A percentile compares a stretch with the other conserved stretches of the same genome.
Conservation (phyloP, 2,113 vertebrate genomes). For the Cyanistes caeruleus region DNA sequence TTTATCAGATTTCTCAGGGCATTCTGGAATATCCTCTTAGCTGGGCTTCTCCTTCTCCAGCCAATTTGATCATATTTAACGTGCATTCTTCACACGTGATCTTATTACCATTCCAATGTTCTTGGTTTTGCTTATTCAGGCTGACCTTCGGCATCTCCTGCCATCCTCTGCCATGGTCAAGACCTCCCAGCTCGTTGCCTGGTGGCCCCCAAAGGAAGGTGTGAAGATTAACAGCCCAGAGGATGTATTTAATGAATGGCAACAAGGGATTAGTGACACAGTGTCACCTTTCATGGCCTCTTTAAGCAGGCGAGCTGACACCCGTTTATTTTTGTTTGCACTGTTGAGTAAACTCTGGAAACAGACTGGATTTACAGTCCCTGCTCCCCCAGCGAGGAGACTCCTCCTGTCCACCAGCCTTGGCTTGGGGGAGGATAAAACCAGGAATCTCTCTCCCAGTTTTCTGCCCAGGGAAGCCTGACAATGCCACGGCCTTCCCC, state of each 20-base stretch:
- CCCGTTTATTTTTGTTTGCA: slow-evolving; percentile 79
- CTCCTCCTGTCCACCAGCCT: slow-evolving; percentile 28
- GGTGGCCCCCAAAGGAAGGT: slow-evolving; percentile 73
- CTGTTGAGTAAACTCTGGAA: slow-evolving; percentile 76
- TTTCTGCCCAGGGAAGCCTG: background rate
- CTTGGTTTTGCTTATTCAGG: slow-evolving; percentile 50
- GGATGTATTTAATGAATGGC: slow-evolving; percentile 78
- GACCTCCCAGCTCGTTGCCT: slow-evolving; percentile 72
- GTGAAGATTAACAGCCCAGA: slow-evolving; percentile 76
- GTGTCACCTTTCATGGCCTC: slow-evolving; percentile 72
- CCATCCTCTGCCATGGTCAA: slow-evolving; percentile 75
- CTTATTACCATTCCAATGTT: slow-evolving; percentile 51
- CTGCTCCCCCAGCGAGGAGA: slow-evolving; percentile 15
- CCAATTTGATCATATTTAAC: slow-evolving; percentile 31
- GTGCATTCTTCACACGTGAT: slow-evolving; percentile 61
- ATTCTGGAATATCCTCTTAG: background rate
- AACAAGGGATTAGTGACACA: slow-evolving; percentile 76
- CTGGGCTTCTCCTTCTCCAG: background rate
- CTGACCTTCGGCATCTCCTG: slow-evolving; percentile 65
- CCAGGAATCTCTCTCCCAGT: background rate
- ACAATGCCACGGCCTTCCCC: background rate
- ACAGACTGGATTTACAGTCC: slow-evolving; percentile 65
- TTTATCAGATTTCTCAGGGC: background rate
- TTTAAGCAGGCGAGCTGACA: slow-evolving; percentile 67
- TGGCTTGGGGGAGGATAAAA: background rate